phyloP scores from a whole-genome alignment of 2,888 invertebrate genomes.

The Brachyptera risi region DNA sequence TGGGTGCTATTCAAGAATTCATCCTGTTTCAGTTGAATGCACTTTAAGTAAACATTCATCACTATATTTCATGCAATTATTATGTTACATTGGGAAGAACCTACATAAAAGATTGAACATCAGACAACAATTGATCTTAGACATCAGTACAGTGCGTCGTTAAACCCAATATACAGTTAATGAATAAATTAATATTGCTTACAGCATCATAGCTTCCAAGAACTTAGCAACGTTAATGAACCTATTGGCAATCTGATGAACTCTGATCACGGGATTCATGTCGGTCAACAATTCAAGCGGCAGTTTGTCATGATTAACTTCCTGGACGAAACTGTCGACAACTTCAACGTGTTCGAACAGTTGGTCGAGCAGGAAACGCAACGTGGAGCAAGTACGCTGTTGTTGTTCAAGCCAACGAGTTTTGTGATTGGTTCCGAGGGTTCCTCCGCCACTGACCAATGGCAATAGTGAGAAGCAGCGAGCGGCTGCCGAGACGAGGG shows the following conservation, averaged over 20 bases:
- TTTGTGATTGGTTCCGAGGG: conserved; percentile 20
- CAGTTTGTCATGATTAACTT: conserved; percentile 1
- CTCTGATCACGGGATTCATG: background rate
- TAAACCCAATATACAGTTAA: too few relatives aligned
- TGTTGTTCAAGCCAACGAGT: conserved; percentile 24
- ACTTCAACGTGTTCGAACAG: conserved; percentile 19
- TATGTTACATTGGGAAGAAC: too few relatives aligned
- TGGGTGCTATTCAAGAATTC: too few relatives aligned
- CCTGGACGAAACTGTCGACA: background rate
- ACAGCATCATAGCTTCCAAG: conserved; percentile 25
- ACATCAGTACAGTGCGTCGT: too few relatives aligned
- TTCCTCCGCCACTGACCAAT: conserved; percentile 27
- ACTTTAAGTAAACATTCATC: too few relatives aligned
- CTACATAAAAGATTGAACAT: too few relatives aligned
- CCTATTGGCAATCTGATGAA: conserved; percentile 15
- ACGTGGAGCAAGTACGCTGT: conserved; percentile 15
- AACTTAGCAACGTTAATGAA: conserved; percentile 21
- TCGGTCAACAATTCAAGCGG: conserved; percentile 12
- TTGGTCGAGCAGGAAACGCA: conserved; percentile 25
- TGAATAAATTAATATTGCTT: too few relatives aligned
- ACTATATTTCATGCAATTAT: too few relatives aligned
- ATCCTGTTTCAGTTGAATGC: too few relatives aligned
- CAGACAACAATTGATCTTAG: too few relatives aligned
- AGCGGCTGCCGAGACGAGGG: conserved; percentile 11
- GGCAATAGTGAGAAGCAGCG: conserved; percentile 27